Conservation (phyloP, 2,888 invertebrate species). For the Polyommatus icarus region DNA sequence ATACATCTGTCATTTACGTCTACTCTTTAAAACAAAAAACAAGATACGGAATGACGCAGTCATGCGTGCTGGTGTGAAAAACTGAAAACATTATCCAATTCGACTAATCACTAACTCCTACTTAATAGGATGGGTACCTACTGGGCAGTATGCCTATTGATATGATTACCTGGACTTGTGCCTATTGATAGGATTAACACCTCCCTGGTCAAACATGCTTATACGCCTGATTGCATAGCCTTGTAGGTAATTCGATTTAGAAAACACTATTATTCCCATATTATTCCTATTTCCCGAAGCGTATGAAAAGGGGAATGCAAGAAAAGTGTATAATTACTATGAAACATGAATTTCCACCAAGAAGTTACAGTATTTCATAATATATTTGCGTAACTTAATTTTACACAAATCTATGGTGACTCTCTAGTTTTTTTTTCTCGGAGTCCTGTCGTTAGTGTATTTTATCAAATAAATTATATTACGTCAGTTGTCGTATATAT, state of each 20-base stretch:
- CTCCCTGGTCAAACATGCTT: conserved; percentile 1
- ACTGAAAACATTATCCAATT: background rate
- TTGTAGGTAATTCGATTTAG: background rate
- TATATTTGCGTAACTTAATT: no score
- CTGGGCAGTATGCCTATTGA: background rate
- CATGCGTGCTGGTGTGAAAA: background rate
- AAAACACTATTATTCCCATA: background rate
- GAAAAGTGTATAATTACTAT: no score
- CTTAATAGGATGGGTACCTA: background rate
- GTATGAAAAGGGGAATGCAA: background rate
- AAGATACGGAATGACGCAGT: background rate
- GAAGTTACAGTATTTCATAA: no score
- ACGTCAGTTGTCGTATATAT: no score
- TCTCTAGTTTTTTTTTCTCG: no score
- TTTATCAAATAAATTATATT: no score
- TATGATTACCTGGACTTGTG: background rate
- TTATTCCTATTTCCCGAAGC: no score
- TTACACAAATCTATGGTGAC: no score
- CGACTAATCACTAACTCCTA: background rate
- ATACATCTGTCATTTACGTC: no score
- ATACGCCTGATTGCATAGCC: background rate
- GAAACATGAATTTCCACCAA: no score
- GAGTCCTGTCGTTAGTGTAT: no score
- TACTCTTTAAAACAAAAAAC: no score
- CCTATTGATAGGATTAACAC: conserved; percentile 1